These are phyloP conservation scores for Girardia tigrina DNA, from an alignment of 2,888 invertebrate genomes.

Conservation along the genomic window DNA sequence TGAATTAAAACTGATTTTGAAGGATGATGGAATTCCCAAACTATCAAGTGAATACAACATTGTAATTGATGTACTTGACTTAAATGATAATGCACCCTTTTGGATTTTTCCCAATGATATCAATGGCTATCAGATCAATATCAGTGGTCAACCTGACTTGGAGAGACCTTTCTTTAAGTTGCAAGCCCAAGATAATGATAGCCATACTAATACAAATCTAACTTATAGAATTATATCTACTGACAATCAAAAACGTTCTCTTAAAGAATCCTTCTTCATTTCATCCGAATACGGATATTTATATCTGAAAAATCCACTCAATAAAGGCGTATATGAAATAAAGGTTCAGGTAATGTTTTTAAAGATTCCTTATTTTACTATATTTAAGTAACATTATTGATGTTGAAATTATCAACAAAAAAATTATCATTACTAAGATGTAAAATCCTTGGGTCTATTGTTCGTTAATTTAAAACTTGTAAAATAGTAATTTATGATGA, in stretches of 20 bases:
- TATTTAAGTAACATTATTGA: no score
- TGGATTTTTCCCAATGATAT: background rate
- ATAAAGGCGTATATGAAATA: background rate
- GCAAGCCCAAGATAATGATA: background rate
- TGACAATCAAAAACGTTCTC: background rate
- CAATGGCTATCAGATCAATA: background rate
- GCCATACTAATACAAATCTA: background rate
- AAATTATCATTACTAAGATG: no score
- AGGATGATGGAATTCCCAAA: background rate
- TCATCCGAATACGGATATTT: conserved; percentile 1
- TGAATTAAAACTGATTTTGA: conserved; percentile 1
- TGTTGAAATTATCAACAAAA: no score
- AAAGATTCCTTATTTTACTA: no score
- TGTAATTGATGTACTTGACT: background rate
- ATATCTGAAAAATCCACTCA: background rate
- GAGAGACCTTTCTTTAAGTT: background rate
- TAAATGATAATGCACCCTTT: background rate
- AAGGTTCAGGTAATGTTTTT: background rate
- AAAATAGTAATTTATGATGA: no score
- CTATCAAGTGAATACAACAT: background rate
- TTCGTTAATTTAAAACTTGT: no score
- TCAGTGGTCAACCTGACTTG: background rate
- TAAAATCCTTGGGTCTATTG: no score
- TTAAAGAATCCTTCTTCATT: background rate
- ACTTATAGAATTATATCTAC: background rate